Evolutionary conservation across 2,888 invertebrate species (phyloP).

Genomic region (Yponomeuta cagnagella): DNA sequence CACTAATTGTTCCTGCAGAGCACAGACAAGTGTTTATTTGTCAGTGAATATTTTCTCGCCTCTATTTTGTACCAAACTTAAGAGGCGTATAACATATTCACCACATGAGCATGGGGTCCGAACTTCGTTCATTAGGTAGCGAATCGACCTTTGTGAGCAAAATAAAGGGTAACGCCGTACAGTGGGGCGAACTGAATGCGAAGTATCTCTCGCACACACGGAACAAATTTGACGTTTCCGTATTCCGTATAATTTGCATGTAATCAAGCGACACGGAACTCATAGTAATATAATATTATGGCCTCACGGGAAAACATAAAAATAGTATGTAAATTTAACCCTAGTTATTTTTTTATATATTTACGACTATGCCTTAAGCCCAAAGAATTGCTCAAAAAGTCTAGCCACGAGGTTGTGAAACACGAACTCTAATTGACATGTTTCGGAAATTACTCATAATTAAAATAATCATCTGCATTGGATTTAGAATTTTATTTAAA

Average conservation of each 20-base stretch:
- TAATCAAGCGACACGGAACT: slow-evolving; percentile 37
- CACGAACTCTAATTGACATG: too few species aligned
- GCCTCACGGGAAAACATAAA: neutral
- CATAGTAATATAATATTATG: neutral
- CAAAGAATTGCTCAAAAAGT: neutral
- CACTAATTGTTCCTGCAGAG: slow-evolving; percentile 14
- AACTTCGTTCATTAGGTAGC: slow-evolving; percentile 48
- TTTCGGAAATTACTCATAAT: too few species aligned
- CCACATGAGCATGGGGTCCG: slow-evolving; percentile 31
- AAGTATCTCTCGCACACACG: slow-evolving; percentile 32
- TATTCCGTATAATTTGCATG: slow-evolving; percentile 52
- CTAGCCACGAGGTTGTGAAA: too few species aligned
- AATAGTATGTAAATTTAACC: slow-evolving; percentile 14
- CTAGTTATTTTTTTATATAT: neutral
- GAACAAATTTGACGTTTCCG: slow-evolving; percentile 48
- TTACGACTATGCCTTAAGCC: neutral
- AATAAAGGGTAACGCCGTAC: slow-evolving; percentile 46
- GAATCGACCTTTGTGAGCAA: slow-evolving; percentile 46
- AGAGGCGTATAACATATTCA: slow-evolving; percentile 42
- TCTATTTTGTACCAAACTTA: slow-evolving; percentile 19
- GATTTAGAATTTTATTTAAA: too few species aligned
- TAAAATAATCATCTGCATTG: too few species aligned
- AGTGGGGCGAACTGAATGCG: slow-evolving; percentile 38
- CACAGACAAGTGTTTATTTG: neutral
- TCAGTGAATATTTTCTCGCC: neutral